phyloP scores from a whole-genome alignment of 2,888 invertebrate species.

The Drosophila kokeensis region DNA sequence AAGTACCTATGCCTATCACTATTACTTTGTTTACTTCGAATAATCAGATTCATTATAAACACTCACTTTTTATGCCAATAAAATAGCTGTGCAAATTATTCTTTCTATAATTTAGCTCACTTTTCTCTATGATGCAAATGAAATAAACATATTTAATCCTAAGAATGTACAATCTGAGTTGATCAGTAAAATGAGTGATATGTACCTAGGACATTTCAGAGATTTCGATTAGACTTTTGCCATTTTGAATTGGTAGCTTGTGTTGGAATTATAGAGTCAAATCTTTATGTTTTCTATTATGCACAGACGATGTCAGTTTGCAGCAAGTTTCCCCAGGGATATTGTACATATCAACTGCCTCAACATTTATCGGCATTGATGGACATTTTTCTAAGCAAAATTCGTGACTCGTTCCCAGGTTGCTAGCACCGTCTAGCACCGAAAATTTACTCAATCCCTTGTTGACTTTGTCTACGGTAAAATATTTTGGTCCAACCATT shows the following conservation, averaged over 20 bases:
- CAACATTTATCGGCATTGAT: not conserved
- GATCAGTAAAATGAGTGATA: not conserved
- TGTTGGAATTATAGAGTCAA: not conserved
- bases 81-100: not conserved
- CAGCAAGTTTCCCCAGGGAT: not conserved
- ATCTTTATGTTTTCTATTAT: not conserved
- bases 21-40: not conserved
- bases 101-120: no score
- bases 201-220: not conserved
- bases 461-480: constrained; percentile 67
- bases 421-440: constrained; percentile 10
- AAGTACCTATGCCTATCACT: not conserved
- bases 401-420: constrained; percentile 23
- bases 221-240: not conserved
- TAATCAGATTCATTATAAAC: not conserved
- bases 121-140: not conserved
- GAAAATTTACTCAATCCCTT: constrained; percentile 31
- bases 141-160: not conserved
- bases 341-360: not conserved
- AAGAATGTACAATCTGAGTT: not conserved
- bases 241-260: not conserved
- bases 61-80: not conserved
- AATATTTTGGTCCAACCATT: constrained; percentile 62
- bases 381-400: not conserved
- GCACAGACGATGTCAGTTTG: not conserved